Base-by-base conservation (phyloP, 2,113 vertebrate genomes). In the Nothocercus julius region DNA sequence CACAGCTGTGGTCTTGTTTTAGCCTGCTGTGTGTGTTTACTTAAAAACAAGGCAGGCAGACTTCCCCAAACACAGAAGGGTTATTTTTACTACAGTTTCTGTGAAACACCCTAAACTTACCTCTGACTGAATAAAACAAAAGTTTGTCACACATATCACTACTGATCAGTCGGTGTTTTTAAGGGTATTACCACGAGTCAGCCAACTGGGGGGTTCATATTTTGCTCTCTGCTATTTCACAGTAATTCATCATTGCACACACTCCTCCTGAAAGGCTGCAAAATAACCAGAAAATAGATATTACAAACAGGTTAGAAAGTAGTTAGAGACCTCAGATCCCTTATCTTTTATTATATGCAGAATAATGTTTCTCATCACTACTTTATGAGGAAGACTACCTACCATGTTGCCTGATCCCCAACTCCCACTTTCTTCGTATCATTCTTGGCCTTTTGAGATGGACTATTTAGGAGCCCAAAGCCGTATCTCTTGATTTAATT, bases 41-140 rank as follows among this genome's bases (percentile, higher is more conserved):
- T 40, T 77, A 67, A 70, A 92, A 96, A 90, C 80, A 91, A 95
- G 93, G 82, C 78, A 90, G 85, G 20, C 73, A 87, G 56, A 22
- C 79, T 93, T 95, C 59, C 67, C n/a, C 77, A 89, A 89, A 78
- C 40, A 73, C 15, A 53, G 74, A 83, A 86, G 49, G 47, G 45
- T 5, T 30, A 77, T 94, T 94, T 82, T 75, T 63, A 85, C n/a
- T 1, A 0, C 22, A 16, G 27, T 64, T 86, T 96, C 85, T 66
- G 56, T 40, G 40, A 74, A 73, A 63, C 54, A 62, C 70, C 56
- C 54, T 56, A 67, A 93, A 76, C 32, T 89, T 78, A 77, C 49
- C 67, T 80, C 22, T 58, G 13, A 25, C 28, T 7, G 28, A 88
- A 79, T 8, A 36, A 38, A 89, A 36, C 1, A 40, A 40, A 90